These are phyloP conservation scores for Pristionchus maxplancki DNA, from an alignment of 2,888 invertebrate species.

Conservation along the genomic window DNA sequence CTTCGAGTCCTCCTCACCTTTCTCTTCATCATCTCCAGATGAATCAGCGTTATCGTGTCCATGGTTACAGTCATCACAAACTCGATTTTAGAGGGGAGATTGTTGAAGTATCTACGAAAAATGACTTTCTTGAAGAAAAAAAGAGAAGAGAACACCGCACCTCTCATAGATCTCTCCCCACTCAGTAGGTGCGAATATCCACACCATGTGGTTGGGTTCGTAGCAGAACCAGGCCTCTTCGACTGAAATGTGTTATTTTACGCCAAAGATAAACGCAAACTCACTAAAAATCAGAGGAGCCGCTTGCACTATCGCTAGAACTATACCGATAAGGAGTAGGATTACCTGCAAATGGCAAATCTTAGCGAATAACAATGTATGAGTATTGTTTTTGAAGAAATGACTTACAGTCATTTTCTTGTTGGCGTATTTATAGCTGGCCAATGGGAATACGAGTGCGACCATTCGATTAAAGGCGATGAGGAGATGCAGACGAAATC, in stretches of 20 bases:
- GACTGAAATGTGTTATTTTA: background rate
- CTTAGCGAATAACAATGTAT: too few species aligned
- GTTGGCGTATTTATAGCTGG: background rate
- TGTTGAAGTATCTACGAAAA: background rate
- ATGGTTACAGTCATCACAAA: background rate
- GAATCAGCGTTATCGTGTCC: background rate
- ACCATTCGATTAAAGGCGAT: background rate
- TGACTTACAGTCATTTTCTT: background rate
- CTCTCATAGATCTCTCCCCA: background rate
- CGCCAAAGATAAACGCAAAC: too few species aligned
- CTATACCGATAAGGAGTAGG: background rate
- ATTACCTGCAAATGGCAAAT: too few species aligned
- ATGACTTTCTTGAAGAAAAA: too few species aligned
- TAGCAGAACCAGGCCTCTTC: background rate
- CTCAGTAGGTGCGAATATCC: background rate
- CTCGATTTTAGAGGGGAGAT: background rate
- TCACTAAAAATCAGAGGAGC: background rate
- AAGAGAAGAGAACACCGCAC: too few species aligned
- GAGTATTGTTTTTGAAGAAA: too few species aligned
- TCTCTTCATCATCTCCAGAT: background rate
- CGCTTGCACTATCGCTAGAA: background rate
- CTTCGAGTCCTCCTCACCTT: background rate
- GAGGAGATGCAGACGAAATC: background rate
- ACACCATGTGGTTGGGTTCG: background rate
- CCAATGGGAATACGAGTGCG: background rate